Base-by-base conservation (phyloP, 2,113 vertebrate species). In the Solea solea region DNA sequence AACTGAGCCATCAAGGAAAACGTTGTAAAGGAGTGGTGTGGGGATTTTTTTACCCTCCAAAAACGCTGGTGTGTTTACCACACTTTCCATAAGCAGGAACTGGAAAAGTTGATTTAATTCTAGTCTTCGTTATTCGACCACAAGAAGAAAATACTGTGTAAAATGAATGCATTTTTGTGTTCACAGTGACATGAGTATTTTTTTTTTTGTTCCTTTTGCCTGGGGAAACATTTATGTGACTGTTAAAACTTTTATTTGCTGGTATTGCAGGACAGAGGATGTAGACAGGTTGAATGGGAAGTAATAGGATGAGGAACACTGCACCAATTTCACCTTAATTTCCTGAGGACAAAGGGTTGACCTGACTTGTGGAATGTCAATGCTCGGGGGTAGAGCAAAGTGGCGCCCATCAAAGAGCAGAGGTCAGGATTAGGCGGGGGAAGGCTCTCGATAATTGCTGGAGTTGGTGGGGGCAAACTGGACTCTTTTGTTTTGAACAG, bases 401-500 rank as follows among this genome's bases (percentile, higher is more conserved):
- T 74, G 74, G 83, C 84, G 86, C 76, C 82, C 83, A 82, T 88
- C 82, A 86, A 76, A 84, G 90, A 89, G 87, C 87, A 91, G 80
- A 88, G 91, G 89, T 92, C 90, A 86, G 90, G 86, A 91, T 93
- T 87, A 84, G 82, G 76, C 44, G 88, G 88, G 84, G 83, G 86
- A 88, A 74, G 86, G 88, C 90, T 90, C 79, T 72, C 16, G 42
- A 86, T 93, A 93, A 92, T 93, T 90, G 82, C 78, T 81, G 76
- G 69, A 90, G 81, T 82, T 64, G 76, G 86, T 89, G 84, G 83
- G 73, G 59, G 67, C 83, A 89, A 92, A 93, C 90, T 94, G 90
- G 92, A 94, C 87, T 91, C 94, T 91, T 96, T 95, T 92, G 89
- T 91, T 85, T 93, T 85, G 84, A 90, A 94, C 94, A 94, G 94